Evolutionary conservation across 1,140 invertebrate genomes (phyloP).

Genomic region (Apis cerana): DNA sequence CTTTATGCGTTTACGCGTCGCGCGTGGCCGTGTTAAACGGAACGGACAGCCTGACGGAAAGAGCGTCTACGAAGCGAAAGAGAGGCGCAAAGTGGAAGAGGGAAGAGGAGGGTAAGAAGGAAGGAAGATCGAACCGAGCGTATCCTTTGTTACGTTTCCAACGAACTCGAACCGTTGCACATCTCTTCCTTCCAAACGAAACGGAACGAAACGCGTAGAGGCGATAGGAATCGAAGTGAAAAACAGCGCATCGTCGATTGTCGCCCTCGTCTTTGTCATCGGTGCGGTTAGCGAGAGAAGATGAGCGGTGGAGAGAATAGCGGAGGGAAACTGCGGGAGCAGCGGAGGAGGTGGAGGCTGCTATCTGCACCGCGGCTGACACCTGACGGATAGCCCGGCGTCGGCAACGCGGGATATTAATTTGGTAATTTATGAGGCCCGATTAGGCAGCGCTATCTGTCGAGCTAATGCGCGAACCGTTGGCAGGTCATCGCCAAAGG

Average conservation of each 20-base stretch:
- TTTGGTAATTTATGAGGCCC: slow-evolving; percentile 80
- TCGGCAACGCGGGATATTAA: slow-evolving; percentile 79
- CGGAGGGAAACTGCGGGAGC: slow-evolving; percentile 53
- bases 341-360: slow-evolving; percentile 62
- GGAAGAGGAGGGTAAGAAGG: neutral
- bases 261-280: neutral
- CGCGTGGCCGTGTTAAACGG: slow-evolving; percentile 70
- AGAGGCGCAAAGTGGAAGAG: neutral
- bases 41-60: slow-evolving; percentile 47
- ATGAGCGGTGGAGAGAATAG: slow-evolving; percentile 37
- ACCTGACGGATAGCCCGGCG: slow-evolving; percentile 78
- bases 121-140: neutral
- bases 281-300: slow-evolving; percentile 37
- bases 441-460: slow-evolving; percentile 80
- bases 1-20: slow-evolving; percentile 59
- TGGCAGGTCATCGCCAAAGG: slow-evolving; percentile 75
- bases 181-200: too few relatives aligned
- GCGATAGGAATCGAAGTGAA: too few relatives aligned
- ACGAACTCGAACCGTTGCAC: slow-evolving; percentile 23
- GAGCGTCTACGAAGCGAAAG: slow-evolving; percentile 1
- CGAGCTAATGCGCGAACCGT: slow-evolving; percentile 78
- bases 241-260: too few relatives aligned
- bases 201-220: too few relatives aligned
- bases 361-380: slow-evolving; percentile 77
- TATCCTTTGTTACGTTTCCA: slow-evolving; percentile 44